phyloP scores from a whole-genome alignment of 2,113 vertebrate species.

The Motacilla alba region DNA sequence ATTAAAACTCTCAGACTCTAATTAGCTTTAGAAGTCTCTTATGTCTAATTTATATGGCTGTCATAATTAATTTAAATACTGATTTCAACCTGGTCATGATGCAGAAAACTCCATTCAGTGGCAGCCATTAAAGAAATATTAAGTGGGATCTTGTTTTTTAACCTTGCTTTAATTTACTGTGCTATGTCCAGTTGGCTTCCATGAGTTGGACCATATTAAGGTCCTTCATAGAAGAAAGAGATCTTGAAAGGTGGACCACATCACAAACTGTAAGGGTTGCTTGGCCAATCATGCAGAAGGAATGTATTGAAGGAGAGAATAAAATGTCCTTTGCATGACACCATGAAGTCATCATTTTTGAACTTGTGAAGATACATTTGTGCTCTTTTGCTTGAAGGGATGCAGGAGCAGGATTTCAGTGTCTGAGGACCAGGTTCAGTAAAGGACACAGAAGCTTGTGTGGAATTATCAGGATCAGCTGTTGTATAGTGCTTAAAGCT shows the following conservation, averaged over 20 bases:
- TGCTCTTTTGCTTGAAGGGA: not conserved
- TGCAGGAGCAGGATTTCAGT: not conserved
- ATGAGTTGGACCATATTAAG: not conserved
- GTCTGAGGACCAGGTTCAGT: not conserved
- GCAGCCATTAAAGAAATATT: constrained; percentile 37
- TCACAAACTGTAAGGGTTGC: not conserved
- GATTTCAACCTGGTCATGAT: constrained; percentile 70
- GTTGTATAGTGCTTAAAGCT: not conserved
- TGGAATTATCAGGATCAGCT: not conserved
- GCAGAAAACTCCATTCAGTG: constrained; percentile 49
- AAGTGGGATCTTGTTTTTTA: not conserved
- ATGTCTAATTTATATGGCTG: constrained; percentile 82
- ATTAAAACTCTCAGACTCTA: constrained; percentile 78
- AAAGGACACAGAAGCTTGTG: not conserved
- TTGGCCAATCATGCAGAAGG: not conserved
- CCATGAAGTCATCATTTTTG: not conserved
- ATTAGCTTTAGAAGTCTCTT: constrained; percentile 81
- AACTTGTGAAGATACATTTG: not conserved
- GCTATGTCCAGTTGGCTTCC: not conserved
- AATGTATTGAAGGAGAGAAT: not conserved
- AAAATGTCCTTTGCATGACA: not conserved
- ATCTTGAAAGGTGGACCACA: not conserved
- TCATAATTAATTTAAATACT: constrained; percentile 82
- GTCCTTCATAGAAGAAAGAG: not conserved
- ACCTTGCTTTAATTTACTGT: not conserved